Conservation (phyloP, 2,888 invertebrate genomes). For the Deilephila elpenor region DNA sequence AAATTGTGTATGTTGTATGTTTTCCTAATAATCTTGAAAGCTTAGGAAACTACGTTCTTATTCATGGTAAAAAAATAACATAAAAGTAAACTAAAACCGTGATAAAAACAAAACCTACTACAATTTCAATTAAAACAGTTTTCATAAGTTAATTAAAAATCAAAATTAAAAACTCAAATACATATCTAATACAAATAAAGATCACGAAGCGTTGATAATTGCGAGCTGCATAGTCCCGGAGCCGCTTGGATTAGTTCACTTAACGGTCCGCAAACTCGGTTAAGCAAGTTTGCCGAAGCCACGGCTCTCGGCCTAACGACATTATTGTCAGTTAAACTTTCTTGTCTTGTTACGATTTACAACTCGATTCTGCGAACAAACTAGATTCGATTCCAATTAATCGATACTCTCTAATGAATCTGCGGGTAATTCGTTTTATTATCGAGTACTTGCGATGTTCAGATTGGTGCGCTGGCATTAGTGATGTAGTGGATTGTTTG, state of each 20-base stretch:
- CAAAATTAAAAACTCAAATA: not conserved
- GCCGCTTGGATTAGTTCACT: conserved; percentile 57
- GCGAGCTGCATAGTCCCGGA: conserved; percentile 13
- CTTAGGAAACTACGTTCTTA: too few species aligned
- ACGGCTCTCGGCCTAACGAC: conserved; percentile 60
- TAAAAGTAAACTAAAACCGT: too few species aligned
- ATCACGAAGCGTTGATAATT: conserved; percentile 12
- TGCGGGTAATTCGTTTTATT: conserved; percentile 36
- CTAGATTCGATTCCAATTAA: conserved; percentile 51
- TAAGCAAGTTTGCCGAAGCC: conserved; percentile 64
- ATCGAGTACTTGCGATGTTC: conserved; percentile 14
- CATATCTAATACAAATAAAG: not conserved
- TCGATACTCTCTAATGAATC: conserved; percentile 44
- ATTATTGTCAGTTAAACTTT: conserved; percentile 64
- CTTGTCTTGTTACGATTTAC: conserved; percentile 67
- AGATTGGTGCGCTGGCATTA: conserved; percentile 10
- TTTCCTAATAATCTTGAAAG: too few species aligned
- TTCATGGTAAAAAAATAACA: too few species aligned
- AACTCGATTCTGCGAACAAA: conserved; percentile 57
- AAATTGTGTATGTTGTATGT: too few species aligned
- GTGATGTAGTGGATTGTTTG: not conserved
- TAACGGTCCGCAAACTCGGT: conserved; percentile 70
- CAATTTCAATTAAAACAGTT: too few species aligned
- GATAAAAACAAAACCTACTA: too few species aligned
- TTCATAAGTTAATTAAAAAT: too few species aligned